Percentiles rank a stretch among this genome's conserved stretches.
Conservation (phyloP, 2,888 invertebrate genomes). For the Megaustenia siamemsis region DNA sequence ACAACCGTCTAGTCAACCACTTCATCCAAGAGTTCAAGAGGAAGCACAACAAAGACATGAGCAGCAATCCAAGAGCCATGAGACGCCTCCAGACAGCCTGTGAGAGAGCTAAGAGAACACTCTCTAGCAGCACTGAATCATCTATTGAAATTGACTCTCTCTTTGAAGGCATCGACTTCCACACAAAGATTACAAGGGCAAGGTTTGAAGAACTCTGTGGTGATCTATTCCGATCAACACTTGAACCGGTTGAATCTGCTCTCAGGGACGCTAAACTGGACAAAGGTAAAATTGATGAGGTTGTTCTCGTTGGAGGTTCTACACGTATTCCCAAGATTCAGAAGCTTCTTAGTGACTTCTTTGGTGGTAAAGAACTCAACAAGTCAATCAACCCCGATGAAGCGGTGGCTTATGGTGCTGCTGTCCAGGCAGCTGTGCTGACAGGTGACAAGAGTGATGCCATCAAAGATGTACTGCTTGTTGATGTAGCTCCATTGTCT, state of each 20-base stretch:
- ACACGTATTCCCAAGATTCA: constrained; percentile 34
- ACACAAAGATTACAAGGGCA: constrained; percentile 94
- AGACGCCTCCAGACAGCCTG: constrained; percentile 86
- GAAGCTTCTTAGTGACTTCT: constrained; percentile 22
- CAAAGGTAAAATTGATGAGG: constrained; percentile 85
- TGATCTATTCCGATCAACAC: constrained; percentile 77
- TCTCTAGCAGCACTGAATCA: constrained; percentile 76
- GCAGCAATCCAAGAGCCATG: constrained; percentile 85
- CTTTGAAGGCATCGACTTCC: constrained; percentile 83
- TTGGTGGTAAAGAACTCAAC: constrained; percentile 25
- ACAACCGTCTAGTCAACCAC: constrained; percentile 91
- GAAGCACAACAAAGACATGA: constrained; percentile 83
- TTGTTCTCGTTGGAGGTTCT: constrained; percentile 90
- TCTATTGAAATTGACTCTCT: constrained; percentile 92
- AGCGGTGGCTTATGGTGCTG: constrained; percentile 89
- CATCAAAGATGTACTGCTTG: constrained; percentile 89
- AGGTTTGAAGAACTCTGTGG: constrained; percentile 86
- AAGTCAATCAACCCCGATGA: constrained; percentile 96
- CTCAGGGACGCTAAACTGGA: constrained; percentile 97
- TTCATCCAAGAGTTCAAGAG: constrained; percentile 83
- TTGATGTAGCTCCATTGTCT: constrained; percentile 82
- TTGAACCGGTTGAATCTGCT: constrained; percentile 87
- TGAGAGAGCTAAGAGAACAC: constrained; percentile 31
- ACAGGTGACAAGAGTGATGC: constrained; percentile 10
- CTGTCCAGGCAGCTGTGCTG: constrained; percentile 19